Conservation (phyloP, 92 coral and sea anemone genomes). For the Muricea muricata region DNA sequence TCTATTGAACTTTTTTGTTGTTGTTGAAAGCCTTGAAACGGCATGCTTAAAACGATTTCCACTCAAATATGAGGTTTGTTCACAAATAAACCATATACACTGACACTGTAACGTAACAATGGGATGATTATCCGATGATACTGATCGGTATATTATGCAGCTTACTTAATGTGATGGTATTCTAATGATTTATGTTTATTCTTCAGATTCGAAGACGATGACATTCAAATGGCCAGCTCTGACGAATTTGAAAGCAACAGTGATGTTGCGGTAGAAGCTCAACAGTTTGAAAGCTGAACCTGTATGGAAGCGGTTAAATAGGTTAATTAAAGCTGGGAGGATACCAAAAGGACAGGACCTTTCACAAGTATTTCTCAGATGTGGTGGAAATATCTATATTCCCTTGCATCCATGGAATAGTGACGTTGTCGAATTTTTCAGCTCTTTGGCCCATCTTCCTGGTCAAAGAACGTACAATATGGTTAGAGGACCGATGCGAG, state of each 20-base stretch:
- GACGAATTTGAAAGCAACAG: not conserved
- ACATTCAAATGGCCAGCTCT: constrained; percentile 1
- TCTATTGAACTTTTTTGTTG: too few species aligned
- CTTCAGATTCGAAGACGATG: constrained; percentile 1
- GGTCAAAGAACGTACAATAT: constrained; percentile 54
- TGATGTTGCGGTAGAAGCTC: not conserved
- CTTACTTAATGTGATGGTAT: not conserved
- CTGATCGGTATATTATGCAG: not conserved
- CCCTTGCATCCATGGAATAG: constrained; percentile 44
- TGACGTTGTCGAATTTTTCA: constrained; percentile 59
- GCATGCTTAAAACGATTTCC: not conserved
- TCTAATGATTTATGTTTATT: not conserved
- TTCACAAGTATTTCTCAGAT: constrained; percentile 36
- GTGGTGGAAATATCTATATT: constrained; percentile 29
- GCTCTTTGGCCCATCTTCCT: constrained; percentile 39
- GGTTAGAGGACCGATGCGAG: constrained; percentile 54
- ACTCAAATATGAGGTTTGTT: not conserved
- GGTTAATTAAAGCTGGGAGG: constrained; percentile 28
- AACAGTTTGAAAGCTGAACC: constrained; percentile 32
- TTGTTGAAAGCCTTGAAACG: too few species aligned
- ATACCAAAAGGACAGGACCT: constrained; percentile 42
- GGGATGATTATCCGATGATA: too few species aligned
- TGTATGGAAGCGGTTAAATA: constrained; percentile 25
- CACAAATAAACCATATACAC: too few species aligned
- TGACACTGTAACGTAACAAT: too few species aligned